Evolutionary conservation across 2,113 vertebrate species (phyloP).

Genomic region (Mustela nigripes): DNA sequence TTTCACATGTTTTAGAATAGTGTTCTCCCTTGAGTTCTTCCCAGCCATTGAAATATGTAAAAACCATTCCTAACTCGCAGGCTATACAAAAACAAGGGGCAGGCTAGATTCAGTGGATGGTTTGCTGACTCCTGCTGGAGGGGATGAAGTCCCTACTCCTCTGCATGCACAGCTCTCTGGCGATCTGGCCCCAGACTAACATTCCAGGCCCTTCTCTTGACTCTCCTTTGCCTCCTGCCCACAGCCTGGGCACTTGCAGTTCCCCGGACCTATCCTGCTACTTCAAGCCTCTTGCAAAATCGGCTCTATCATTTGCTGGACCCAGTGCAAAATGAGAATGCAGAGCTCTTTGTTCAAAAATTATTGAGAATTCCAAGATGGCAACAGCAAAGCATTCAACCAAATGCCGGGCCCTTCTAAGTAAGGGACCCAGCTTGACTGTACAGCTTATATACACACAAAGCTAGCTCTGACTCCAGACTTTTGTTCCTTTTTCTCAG

Average conservation of each 20-base stretch:
- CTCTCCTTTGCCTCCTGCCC: neutral
- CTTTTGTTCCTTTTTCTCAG: neutral
- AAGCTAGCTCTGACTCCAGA: neutral
- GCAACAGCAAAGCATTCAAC: neutral
- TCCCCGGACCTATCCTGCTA: neutral
- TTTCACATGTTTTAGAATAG: neutral
- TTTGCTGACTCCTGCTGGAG: neutral
- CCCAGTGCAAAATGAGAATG: neutral
- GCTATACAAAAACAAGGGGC: neutral
- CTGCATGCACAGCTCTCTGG: neutral
- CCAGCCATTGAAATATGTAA: neutral
- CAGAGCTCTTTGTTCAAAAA: neutral
- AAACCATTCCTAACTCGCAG: neutral
- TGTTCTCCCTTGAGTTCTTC: neutral
- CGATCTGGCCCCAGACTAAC: neutral
- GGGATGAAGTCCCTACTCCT: neutral
- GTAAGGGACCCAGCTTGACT: neutral
- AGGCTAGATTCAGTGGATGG: neutral
- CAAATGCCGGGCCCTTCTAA: neutral
- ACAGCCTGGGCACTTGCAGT: neutral
- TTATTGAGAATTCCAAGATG: neutral
- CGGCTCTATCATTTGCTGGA: neutral
- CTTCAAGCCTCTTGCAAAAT: neutral
- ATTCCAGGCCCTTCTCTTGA: neutral
- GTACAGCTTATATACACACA: fast-evolving